Evolutionary conservation across 2,888 invertebrate genomes (phyloP), one percentile per base, ranked within the genome.

Genomic region (Tetragonula carbonaria): DNA sequence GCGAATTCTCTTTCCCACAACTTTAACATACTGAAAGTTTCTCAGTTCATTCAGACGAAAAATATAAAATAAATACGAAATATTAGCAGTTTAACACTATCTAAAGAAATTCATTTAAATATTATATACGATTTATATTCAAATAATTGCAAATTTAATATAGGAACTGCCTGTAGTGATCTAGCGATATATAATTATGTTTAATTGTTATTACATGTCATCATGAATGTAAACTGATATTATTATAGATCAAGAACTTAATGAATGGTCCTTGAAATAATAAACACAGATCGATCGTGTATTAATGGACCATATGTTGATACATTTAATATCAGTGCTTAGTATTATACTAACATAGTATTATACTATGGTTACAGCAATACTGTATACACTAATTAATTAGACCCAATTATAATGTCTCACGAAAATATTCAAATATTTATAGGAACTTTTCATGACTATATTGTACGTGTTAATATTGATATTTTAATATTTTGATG

Each of bases 251-350:
- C 57, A n/a, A n/a, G n/a, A 13, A 11, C 13, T 13, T 57, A 62
- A 62, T 16, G 62, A 62, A 28, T 8, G 16, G 1, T 59, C 2
- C 8, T 18, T 62, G 16, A 62, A 18, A 8, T 62, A n/a, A 6
- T 28, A 8, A 2, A 62, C 23, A 62, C 18, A 62, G 72, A 76
- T 80, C 62, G 63, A 65, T 33, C 23, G 71, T 8, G 75, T 23
- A 57, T 79, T 38, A n/a, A 38, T 16, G 23, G 33, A n/a, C 6
- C 28, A 16, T 14, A n/a, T 2, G 3, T 33, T 23, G 23, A 28
- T 16, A 21, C 51, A 33, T 59, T 59, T 59, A 59, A 59, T n/a
- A 14, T 59, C 57, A 2, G 57, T 13, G 33, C 2, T 33, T 33
- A 33, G 33, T 33, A 33, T 33, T 33, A 33, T 33, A 33, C 33